Conservation (phyloP, 2,113 vertebrate species). For the Tauraco erythrolophus region DNA sequence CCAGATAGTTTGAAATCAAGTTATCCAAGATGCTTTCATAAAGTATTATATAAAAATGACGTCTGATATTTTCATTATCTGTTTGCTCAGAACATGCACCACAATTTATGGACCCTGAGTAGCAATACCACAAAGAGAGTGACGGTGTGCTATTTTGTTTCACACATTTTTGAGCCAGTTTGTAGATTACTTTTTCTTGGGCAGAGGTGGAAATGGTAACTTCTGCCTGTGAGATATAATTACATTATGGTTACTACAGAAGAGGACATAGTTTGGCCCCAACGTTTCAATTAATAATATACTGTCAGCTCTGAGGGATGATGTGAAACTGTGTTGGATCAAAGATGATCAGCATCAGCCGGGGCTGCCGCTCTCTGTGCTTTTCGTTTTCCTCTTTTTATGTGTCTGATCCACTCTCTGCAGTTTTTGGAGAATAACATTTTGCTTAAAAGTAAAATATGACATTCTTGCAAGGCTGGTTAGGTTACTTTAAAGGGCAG, state of each 20-base stretch:
- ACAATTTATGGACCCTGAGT: background rate
- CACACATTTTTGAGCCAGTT: background rate
- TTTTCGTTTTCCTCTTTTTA: background rate
- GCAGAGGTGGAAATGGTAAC: conserved; percentile 45
- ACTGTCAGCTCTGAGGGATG: conserved; percentile 50
- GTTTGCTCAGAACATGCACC: background rate
- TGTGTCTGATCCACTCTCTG: background rate
- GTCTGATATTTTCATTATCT: background rate
- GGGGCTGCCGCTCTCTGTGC: background rate
- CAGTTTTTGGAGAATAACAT: conserved; percentile 16
- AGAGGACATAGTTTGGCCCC: conserved; percentile 11
- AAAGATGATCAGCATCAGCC: conserved; percentile 16
- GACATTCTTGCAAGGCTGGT: conserved; percentile 4
- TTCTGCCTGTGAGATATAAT: conserved; percentile 63
- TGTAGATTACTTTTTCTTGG: conserved; percentile 41
- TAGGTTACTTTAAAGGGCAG: conserved; percentile 21
- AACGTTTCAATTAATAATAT: conserved; percentile 70
- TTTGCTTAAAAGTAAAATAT: conserved; percentile 25
- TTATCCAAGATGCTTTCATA: background rate
- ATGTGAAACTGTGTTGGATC: background rate
- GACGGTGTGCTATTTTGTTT: background rate
- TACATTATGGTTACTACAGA: conserved; percentile 15
- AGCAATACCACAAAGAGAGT: background rate
- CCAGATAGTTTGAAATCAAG: background rate
- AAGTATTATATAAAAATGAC: background rate